These are phyloP conservation scores for Erinaceus europaeus DNA, from an alignment of 2,113 vertebrate genomes.

Conservation along the genomic window DNA sequence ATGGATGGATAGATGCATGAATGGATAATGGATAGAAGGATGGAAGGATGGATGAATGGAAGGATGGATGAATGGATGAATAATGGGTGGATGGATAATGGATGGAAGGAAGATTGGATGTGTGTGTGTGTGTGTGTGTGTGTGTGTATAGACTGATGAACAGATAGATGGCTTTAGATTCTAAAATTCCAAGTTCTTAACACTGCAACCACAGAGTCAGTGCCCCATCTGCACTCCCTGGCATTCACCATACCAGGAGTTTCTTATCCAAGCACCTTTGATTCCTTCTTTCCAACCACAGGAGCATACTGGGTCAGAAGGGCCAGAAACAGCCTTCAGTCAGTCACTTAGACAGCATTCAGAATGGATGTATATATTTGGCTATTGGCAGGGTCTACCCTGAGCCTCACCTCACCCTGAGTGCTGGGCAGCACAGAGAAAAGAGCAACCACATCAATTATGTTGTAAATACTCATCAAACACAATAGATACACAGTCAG, in stretches of 20 bases:
- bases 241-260: not conserved
- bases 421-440: not conserved
- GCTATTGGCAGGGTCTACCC: not conserved
- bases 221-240: fast-evolving
- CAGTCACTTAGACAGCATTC: too few species aligned
- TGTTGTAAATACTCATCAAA: not conserved
- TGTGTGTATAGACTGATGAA: not conserved
- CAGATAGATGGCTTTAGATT: not conserved
- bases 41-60: not conserved
- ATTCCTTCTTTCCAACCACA: not conserved
- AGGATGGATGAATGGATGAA: not conserved
- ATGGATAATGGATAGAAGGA: not conserved
- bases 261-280: not conserved
- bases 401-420: not conserved
- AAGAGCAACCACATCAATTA: too few species aligned
- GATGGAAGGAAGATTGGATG: too few species aligned
- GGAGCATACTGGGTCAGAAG: not conserved
- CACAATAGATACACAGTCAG: fast-evolving
- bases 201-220: not conserved
- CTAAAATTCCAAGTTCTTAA: not conserved
- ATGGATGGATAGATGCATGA: not conserved
- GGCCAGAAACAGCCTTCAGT: not conserved
- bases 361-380: not conserved
- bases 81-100: not conserved
- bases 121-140: not conserved